Conservation (phyloP, 1,140 invertebrate species). For the Scylla paramamosain region DNA sequence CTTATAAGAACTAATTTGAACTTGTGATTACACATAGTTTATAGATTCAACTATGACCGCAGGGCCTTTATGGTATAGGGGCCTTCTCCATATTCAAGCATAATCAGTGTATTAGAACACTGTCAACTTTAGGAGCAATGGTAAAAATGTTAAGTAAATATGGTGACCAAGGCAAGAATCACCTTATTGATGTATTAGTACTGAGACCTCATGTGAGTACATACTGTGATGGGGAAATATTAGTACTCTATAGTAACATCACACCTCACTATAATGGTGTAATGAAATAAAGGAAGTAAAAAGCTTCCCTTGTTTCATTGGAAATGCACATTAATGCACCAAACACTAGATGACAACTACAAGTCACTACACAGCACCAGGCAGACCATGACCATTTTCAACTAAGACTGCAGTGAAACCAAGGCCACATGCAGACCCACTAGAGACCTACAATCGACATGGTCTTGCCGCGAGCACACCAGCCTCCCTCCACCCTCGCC, state of each 20-base stretch:
- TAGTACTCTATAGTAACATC: too few species aligned
- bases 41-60: too few species aligned
- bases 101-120: too few species aligned
- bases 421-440: not conserved
- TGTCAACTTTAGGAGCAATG: too few species aligned
- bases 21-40: too few species aligned
- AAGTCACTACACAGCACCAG: not conserved
- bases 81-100: too few species aligned
- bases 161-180: too few species aligned
- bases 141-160: too few species aligned
- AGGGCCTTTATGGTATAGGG: too few species aligned
- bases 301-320: not conserved
- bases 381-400: not conserved
- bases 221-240: too few species aligned
- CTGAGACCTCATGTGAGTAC: not conserved
- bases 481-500: constrained; percentile 16
- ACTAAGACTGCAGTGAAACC: not conserved
- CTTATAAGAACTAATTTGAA: too few species aligned
- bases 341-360: not conserved
- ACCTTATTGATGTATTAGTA: too few species aligned
- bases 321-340: not conserved
- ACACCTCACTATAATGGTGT: not conserved
- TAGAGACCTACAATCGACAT: not conserved
- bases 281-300: not conserved
- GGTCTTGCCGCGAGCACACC: not conserved